Evolutionary conservation across 2,797 vertebrate genomes (phyloP).

Genomic region (Chelidonichthys spinosus): DNA sequence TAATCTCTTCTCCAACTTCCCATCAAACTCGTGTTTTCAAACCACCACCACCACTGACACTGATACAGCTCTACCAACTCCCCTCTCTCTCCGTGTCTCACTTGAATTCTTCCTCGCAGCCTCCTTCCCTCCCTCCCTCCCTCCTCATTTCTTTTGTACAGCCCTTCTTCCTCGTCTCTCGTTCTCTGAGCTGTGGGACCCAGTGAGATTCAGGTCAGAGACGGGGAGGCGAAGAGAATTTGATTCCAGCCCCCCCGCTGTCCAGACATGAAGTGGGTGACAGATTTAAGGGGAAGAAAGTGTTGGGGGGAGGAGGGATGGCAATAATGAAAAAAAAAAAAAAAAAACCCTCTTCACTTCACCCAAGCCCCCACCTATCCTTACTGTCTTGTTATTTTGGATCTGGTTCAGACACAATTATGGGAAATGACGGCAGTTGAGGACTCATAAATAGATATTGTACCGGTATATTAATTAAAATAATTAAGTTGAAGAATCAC

Average conservation of each 20-base stretch:
- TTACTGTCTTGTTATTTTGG: slow-evolving; percentile 43
- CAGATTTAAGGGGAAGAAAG: slow-evolving; percentile 68
- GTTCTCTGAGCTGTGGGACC: slow-evolving; percentile 58
- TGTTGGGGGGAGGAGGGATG: slow-evolving; percentile 39
- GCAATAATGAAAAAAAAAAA: slow-evolving; percentile 45
- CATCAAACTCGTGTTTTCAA: slow-evolving; percentile 15
- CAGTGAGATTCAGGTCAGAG: slow-evolving; percentile 81
- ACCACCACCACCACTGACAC: slow-evolving; percentile 7
- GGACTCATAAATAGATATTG: slow-evolving; percentile 52
- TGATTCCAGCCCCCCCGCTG: slow-evolving; percentile 75
- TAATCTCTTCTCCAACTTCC: slow-evolving; percentile 39
- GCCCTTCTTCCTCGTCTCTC: slow-evolving; percentile 16
- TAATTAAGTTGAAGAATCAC: slow-evolving; percentile 15
- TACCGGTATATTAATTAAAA: slow-evolving; percentile 50
- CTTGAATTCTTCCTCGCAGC: slow-evolving; percentile 33
- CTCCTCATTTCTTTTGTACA: slow-evolving; percentile 41
- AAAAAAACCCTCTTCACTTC: slow-evolving; percentile 49
- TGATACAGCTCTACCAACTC: slow-evolving; percentile 5
- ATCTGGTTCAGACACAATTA: slow-evolving; percentile 60
- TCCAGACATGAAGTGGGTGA: slow-evolving; percentile 78
- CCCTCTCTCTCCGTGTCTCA: slow-evolving; percentile 31
- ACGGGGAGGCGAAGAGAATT: slow-evolving; percentile 77
- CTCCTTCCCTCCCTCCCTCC: slow-evolving; percentile 24
- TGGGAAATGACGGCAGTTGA: slow-evolving; percentile 28
- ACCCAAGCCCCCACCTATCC: slow-evolving; percentile 34